phyloP scores from a whole-genome alignment of 2,888 invertebrate genomes.

The Serripes groenlandicus region DNA sequence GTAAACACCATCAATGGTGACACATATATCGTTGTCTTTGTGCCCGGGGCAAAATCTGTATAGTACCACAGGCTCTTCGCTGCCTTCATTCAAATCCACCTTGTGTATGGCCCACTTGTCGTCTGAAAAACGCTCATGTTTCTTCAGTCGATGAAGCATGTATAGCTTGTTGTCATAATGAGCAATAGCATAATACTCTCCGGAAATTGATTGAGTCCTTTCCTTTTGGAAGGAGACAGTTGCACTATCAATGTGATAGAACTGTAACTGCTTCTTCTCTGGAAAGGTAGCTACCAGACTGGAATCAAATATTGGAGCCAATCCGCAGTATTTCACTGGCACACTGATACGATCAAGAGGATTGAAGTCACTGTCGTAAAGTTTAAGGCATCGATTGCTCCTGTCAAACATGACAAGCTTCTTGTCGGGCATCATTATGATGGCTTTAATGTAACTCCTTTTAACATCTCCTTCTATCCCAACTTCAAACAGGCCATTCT shows the following conservation, averaged over 20 bases:
- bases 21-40: conserved; percentile 49
- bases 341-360: conserved; percentile 47
- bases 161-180: conserved; percentile 40
- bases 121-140: conserved; percentile 13
- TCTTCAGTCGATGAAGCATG: conserved; percentile 38
- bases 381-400: conserved; percentile 53
- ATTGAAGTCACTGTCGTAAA: conserved; percentile 58
- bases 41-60: conserved; percentile 44
- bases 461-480: conserved; percentile 55
- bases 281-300: conserved; percentile 51
- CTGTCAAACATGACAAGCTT: conserved; percentile 51
- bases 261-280: conserved; percentile 30
- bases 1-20: conserved; percentile 46
- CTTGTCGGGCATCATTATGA: conserved; percentile 44
- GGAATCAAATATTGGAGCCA: conserved; percentile 39
- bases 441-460: conserved; percentile 45
- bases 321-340: conserved; percentile 44
- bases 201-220: conserved; percentile 32
- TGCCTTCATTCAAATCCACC: conserved; percentile 35
- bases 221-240: conserved; percentile 36
- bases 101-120: conserved; percentile 50
- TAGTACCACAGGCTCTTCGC: conserved; percentile 21
- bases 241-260: conserved; percentile 39
- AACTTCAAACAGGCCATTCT: conserved; percentile 31
- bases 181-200: conserved; percentile 49